phyloP scores from a whole-genome alignment of 2,888 invertebrate genomes.

The Xiphydria camelus region DNA sequence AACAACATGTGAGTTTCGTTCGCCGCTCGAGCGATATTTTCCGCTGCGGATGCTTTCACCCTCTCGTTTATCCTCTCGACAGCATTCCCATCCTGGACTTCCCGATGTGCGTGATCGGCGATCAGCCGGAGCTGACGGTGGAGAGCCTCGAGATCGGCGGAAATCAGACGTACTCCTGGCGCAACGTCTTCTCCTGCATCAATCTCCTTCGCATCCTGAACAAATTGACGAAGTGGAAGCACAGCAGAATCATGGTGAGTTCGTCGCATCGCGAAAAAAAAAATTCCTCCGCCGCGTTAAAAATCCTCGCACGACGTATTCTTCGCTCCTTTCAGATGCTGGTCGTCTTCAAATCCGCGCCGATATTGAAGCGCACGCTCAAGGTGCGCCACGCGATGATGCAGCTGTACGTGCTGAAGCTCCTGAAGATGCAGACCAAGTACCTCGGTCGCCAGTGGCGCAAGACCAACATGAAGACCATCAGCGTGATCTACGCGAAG shows the following conservation, averaged over 20 bases:
- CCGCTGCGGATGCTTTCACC: slow-evolving; percentile 15
- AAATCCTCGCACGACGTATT: slow-evolving; percentile 6
- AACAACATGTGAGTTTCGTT: slow-evolving; percentile 73
- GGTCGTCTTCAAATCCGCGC: slow-evolving; percentile 99
- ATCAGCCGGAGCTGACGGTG: slow-evolving; percentile 89
- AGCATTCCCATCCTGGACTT: slow-evolving; percentile 93
- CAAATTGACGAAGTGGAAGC: slow-evolving; percentile 99
- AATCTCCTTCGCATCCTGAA: slow-evolving; percentile 95
- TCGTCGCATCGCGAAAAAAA: background rate
- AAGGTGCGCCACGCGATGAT: slow-evolving; percentile 96
- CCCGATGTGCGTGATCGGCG: slow-evolving; percentile 93
- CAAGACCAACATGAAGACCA: slow-evolving; percentile 99
- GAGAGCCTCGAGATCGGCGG: slow-evolving; percentile 88
- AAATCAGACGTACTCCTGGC: slow-evolving; percentile 89
- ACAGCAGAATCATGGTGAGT: slow-evolving; percentile 89
- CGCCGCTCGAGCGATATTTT: background rate
- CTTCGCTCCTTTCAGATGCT: slow-evolving; percentile 72
- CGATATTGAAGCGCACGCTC: slow-evolving; percentile 93
- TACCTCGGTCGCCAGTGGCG: slow-evolving; percentile 99
- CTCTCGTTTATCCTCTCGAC: too few species aligned
- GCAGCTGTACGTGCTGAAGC: slow-evolving; percentile 96
- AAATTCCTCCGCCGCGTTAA: background rate
- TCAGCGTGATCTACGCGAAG: slow-evolving; percentile 98
- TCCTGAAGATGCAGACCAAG: slow-evolving; percentile 99
- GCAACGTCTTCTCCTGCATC: slow-evolving; percentile 97